A percentile compares a stretch with the other conserved stretches of the same genome.
Conservation (phyloP, 2,797 vertebrate genomes). For the Meda fulgida region DNA sequence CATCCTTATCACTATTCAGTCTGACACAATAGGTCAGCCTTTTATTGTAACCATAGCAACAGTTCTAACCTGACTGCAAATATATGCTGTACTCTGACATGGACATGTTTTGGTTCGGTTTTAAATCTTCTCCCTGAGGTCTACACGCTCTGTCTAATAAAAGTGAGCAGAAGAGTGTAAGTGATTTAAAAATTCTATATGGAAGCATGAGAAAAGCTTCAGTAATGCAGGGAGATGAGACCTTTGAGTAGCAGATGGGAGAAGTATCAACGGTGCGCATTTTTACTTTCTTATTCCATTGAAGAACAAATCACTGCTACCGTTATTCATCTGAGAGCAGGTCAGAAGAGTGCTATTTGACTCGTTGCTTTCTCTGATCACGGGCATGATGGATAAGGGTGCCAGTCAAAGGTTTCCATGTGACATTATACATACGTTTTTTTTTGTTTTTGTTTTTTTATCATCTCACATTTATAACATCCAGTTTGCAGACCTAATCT, state of each 20-base stretch:
- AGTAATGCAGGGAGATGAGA: not conserved
- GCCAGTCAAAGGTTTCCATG: too few species aligned
- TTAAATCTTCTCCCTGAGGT: not conserved
- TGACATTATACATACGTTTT: too few species aligned
- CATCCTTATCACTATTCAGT: not conserved
- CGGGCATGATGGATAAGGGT: too few species aligned
- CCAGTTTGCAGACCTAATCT: too few species aligned
- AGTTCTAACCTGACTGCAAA: not conserved
- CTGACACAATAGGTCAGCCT: not conserved
- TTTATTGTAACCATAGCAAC: not conserved
- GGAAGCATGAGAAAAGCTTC: not conserved
- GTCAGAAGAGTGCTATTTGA: too few species aligned
- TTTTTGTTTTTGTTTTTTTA: too few species aligned
- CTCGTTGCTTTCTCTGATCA: too few species aligned
- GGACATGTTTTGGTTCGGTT: not conserved
- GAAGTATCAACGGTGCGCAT: too few species aligned
- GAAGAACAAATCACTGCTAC: too few species aligned
- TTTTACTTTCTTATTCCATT: too few species aligned
- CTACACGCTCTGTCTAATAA: not conserved
- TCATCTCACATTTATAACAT: too few species aligned
- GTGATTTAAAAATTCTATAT: not conserved
- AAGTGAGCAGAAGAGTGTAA: not conserved
- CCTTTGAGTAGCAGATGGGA: not conserved
- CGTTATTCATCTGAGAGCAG: too few species aligned
- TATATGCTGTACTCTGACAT: not conserved